These are phyloP conservation scores for Linurgus olivaceus DNA, from an alignment of 2,797 vertebrate species.

Conservation along the genomic window DNA sequence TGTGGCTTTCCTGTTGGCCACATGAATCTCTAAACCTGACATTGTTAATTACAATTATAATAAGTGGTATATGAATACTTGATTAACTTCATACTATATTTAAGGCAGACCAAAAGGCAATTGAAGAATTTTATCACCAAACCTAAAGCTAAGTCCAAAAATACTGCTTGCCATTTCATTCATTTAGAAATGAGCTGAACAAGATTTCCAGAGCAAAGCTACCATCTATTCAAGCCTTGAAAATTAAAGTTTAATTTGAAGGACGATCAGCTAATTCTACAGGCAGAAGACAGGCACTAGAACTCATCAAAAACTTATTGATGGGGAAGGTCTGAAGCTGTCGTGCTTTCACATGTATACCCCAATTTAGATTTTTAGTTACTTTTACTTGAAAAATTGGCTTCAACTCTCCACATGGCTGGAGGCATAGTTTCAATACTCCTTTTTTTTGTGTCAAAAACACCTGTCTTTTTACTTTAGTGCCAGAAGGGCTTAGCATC, in stretches of 20 bases:
- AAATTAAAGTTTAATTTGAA: constrained; percentile 35
- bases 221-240: background rate
- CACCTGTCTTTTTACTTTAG: constrained; percentile 76
- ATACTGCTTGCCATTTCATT: background rate
- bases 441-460: constrained; percentile 71
- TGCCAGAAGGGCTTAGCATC: constrained; percentile 78
- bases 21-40: constrained; percentile 49
- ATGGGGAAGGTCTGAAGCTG: constrained; percentile 19
- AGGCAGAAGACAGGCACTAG: constrained; percentile 9
- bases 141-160: background rate
- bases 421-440: constrained; percentile 68
- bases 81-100: constrained; percentile 54
- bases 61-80: constrained; percentile 2
- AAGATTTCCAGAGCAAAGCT: constrained; percentile 5
- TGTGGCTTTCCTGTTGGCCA: constrained; percentile 57
- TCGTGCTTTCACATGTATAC: constrained; percentile 18
- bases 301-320: background rate
- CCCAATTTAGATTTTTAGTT: constrained; percentile 64
- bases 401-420: constrained; percentile 57
- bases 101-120: constrained; percentile 52
- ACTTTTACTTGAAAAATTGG: constrained; percentile 70
- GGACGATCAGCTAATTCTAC: background rate
- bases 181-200: constrained; percentile 11
- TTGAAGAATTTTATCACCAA: constrained; percentile 2
- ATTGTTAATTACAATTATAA: constrained; percentile 64